These are phyloP conservation scores for Dinothrombium tinctorium DNA, from an alignment of 1,140 invertebrate genomes.

Conservation along the genomic window DNA sequence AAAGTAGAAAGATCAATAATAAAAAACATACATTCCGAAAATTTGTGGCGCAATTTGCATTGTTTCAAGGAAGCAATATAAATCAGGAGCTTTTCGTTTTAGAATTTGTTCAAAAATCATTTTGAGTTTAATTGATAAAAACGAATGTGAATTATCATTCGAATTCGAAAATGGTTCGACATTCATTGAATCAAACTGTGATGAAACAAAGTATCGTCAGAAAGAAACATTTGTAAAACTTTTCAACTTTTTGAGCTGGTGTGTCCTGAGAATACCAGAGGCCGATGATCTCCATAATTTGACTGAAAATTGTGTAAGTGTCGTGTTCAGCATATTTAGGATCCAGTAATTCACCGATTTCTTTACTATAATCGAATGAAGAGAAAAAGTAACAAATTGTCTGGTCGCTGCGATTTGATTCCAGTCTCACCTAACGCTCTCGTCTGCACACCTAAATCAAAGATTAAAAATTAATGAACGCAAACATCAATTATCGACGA, in stretches of 20 bases:
- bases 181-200: slow-evolving; percentile 6
- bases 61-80: slow-evolving; percentile 36
- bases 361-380: slow-evolving; percentile 7
- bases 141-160: slow-evolving; percentile 12
- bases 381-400: not conserved
- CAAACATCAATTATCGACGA: slow-evolving; percentile 8
- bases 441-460: not conserved
- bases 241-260: not conserved
- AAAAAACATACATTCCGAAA: slow-evolving; percentile 44
- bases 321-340: slow-evolving; percentile 10
- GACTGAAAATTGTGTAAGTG: slow-evolving; percentile 32
- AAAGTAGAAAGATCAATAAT: slow-evolving; percentile 2
- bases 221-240: too few species aligned
- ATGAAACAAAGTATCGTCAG: not conserved
- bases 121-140: slow-evolving; percentile 35
- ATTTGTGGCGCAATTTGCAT: slow-evolving; percentile 49
- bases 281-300: slow-evolving; percentile 43
- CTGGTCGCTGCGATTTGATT: not conserved
- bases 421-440: not conserved
- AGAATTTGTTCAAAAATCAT: slow-evolving; percentile 40
- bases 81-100: slow-evolving; percentile 33
- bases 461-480: not conserved
- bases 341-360: slow-evolving; percentile 10
- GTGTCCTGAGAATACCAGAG: slow-evolving; percentile 30
- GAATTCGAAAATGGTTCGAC: slow-evolving; percentile 11